Evolutionary conservation across 1,140 invertebrate genomes (phyloP), one percentile per base, ranked within the genome.

Genomic region (Odontomachus brunneus): DNA sequence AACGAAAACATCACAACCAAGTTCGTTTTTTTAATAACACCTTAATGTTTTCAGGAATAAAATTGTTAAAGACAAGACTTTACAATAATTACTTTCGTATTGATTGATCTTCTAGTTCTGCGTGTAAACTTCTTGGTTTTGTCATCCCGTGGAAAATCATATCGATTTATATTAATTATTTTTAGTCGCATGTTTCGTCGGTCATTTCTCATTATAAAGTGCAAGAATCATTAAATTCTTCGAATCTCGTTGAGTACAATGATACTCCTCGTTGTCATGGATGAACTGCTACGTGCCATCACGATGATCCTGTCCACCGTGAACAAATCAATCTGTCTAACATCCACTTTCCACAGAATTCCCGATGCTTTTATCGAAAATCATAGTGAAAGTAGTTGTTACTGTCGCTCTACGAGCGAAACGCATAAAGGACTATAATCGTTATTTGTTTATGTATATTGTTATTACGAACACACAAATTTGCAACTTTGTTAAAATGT

Each of bases 271-370:
- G n/a, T 33, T 55, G 72, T 82, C 63, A 69, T 33, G 65, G 29
- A 59, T 87, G 82, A 84, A 84, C 84, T 72, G 7, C 73, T 17
- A n/a, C 7, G 29, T 49, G 24, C 24, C 24, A 84, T 29, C 33
- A 15, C 53, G 48, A 63, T 59, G 51, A 84, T 84, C 57, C 22
- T 4, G 48, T 74, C n/a, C 55, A 60, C 57, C 15, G 3, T 5
- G 33, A 9, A 1, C n/a, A 17, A 83, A 66, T 82, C 48, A 76
- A 62, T 38, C 12, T 17, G n/a, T 19, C 48, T 29, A 66, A 83
- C 74, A 15, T 84, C 66, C 59, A 88, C 88, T 90, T 90, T 90
- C 86, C 83, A 90, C 26, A 53, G 49, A 69, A 75, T 87, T 73
- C 51, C 9, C 19, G 4, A 51, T 33, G 60, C 48, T 83, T 80